These are phyloP conservation scores for Scylla paramamosain DNA, from an alignment of 1,140 invertebrate species.

Conservation along the genomic window DNA sequence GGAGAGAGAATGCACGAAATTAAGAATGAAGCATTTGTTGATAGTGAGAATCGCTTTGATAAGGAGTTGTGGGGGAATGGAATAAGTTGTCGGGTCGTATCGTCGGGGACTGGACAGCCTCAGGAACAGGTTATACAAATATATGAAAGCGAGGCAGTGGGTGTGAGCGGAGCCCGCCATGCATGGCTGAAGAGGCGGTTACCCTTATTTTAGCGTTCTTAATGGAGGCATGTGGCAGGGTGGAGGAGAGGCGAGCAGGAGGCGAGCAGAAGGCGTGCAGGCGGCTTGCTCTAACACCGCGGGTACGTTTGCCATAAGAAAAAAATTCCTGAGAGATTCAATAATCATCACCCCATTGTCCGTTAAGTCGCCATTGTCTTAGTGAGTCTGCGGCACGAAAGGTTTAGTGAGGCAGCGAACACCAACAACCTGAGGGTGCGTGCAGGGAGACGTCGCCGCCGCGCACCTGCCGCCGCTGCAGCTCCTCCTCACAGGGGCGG, in stretches of 20 bases:
- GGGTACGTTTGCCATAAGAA: background rate
- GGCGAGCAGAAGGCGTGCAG: no score
- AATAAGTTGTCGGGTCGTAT: slow-evolving; percentile 2
- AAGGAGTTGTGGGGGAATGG: background rate
- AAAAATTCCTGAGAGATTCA: background rate
- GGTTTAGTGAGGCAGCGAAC: background rate
- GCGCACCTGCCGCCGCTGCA: no score
- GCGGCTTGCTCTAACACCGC: background rate
- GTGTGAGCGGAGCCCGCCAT: background rate
- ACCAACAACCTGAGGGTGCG: no score
- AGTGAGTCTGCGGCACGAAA: background rate
- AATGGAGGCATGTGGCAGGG: slow-evolving; percentile 16
- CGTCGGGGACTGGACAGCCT: background rate
- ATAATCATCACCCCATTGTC: background rate
- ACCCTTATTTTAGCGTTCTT: slow-evolving; percentile 14
- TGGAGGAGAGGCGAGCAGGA: background rate
- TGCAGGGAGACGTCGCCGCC: no score
- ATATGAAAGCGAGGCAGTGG: slow-evolving; percentile 8
- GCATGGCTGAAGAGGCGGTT: slow-evolving; percentile 17
- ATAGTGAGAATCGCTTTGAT: background rate
- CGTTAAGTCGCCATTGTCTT: background rate
- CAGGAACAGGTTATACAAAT: slow-evolving; percentile 13
- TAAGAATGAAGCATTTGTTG: background rate
- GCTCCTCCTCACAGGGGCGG: no score
- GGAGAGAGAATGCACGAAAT: background rate